A percentile compares a stretch with the other conserved stretches of the same genome.
These are phyloP conservation scores for Drepanosiphum platanoidis DNA, from an alignment of 2,888 invertebrate genomes.

Conservation along the genomic window DNA sequence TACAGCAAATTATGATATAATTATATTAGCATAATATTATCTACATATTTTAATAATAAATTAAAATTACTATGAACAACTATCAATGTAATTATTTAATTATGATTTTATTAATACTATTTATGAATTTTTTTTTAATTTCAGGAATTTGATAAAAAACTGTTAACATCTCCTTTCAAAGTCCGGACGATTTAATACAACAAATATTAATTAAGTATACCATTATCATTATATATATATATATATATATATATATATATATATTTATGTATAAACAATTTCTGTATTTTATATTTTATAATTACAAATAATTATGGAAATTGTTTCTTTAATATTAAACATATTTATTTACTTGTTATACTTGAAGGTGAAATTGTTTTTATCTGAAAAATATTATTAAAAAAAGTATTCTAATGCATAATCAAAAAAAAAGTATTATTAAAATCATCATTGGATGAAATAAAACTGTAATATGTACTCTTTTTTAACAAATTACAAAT, in stretches of 20 bases:
- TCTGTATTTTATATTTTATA: neutral
- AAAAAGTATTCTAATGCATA: neutral
- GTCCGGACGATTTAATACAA: slow-evolving; percentile 45
- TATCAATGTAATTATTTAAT: neutral
- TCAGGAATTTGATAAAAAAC: slow-evolving; percentile 49
- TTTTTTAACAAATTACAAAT: neutral
- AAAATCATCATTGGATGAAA: no score
- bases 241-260: no score
- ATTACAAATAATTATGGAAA: neutral
- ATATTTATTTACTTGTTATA: slow-evolving; percentile 5
- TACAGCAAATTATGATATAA: no score
- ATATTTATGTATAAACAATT: neutral
- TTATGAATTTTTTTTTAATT: slow-evolving; percentile 4
- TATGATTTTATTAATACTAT: neutral
- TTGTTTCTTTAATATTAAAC: neutral
- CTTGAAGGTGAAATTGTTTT: neutral
- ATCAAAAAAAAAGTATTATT: no score
- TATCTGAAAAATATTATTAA: neutral
- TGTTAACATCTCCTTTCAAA: slow-evolving; percentile 42
- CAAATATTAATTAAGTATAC: neutral
- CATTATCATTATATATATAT: no score
- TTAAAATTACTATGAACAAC: no score
- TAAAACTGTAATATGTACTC: no score
- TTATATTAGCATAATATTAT: no score
- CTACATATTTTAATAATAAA: no score